Percentiles rank a stretch among this genome's conserved stretches.
Evolutionary conservation across 2,113 vertebrate species (phyloP).

Genomic region (Clarias batrachus): DNA sequence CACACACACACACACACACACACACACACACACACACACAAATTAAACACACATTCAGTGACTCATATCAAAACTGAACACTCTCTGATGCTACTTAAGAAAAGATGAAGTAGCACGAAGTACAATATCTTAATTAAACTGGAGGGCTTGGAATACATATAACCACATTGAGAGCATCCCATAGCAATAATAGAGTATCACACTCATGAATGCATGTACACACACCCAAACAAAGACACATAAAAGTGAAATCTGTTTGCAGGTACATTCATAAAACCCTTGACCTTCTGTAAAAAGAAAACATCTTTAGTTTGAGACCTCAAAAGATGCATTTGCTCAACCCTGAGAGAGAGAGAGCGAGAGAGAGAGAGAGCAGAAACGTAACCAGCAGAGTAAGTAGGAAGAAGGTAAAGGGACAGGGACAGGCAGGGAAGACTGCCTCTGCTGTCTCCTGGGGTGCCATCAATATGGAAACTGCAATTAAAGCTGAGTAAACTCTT

Average conservation of each 20-base stretch:
- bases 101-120: conserved; percentile 1
- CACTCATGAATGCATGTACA: background rate
- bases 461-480: conserved; percentile 24
- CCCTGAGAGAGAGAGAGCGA: background rate
- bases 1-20: conserved; percentile 10
- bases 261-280: conserved; percentile 17
- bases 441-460: conserved; percentile 15
- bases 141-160: background rate
- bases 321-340: conserved; percentile 39
- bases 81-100: conserved; percentile 14
- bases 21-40: background rate
- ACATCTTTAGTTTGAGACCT: background rate
- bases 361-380: conserved; percentile 9
- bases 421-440: background rate
- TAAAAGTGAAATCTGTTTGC: background rate
- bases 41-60: background rate
- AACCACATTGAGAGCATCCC: background rate
- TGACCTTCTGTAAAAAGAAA: conserved; percentile 8
- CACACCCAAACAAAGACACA: conserved; percentile 6
- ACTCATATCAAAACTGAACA: background rate
- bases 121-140: background rate
- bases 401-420: background rate
- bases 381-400: conserved; percentile 27
- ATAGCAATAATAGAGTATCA: conserved; percentile 8
- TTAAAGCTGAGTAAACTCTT: conserved; percentile 33